phyloP scores from a whole-genome alignment of 2,888 invertebrate genomes.

The Punctoribates punctum region DNA sequence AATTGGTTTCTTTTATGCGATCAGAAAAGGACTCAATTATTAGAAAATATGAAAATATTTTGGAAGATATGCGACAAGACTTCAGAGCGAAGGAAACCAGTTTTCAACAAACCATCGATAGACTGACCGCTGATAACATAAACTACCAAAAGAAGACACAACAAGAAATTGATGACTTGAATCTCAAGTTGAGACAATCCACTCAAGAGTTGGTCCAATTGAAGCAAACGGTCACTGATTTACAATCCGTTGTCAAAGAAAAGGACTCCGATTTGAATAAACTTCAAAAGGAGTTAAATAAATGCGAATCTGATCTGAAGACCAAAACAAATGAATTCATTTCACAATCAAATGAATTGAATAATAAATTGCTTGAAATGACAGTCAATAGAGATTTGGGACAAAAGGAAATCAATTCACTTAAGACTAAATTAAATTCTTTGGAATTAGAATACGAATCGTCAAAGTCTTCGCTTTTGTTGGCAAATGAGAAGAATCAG shows the following conservation, averaged over 20 bases:
- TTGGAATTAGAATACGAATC: background rate
- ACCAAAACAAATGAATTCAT: conserved; percentile 15
- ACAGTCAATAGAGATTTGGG: background rate
- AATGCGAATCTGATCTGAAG: background rate
- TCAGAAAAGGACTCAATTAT: conserved; percentile 24
- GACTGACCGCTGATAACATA: background rate
- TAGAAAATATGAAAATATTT: conserved; percentile 18
- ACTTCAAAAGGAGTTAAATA: conserved; percentile 19
- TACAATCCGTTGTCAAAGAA: conserved; percentile 25
- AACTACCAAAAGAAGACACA: background rate
- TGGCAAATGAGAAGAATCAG: conserved; percentile 4
- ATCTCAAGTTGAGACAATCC: background rate
- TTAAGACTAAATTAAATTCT: conserved; percentile 27
- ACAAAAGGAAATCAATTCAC: conserved; percentile 20
- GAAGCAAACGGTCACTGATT: background rate
- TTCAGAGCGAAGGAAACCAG: background rate
- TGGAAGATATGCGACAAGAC: conserved; percentile 11
- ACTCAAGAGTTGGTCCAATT: background rate
- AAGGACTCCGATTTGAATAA: conserved; percentile 17
- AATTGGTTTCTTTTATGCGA: background rate
- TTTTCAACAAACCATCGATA: conserved; percentile 9
- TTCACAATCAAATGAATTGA: background rate
- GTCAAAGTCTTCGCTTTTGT: background rate
- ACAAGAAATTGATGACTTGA: background rate
- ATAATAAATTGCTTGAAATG: conserved; percentile 20